These are phyloP conservation scores for Torymus auratus DNA, from an alignment of 2,888 invertebrate genomes.

Conservation along the genomic window DNA sequence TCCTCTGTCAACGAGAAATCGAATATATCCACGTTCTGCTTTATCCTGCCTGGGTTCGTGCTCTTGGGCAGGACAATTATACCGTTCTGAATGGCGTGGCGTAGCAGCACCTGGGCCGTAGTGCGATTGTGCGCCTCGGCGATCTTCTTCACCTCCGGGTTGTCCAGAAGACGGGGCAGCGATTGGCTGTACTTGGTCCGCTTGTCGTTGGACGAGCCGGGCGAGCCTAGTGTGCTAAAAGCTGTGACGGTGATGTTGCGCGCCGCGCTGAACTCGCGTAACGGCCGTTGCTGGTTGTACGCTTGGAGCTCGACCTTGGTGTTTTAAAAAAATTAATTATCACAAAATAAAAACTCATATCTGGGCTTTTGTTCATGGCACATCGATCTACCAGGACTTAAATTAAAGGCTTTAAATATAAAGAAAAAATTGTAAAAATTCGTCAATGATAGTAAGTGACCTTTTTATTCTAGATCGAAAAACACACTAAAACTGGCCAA, in stretches of 20 bases:
- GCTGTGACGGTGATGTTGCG: conserved; percentile 84
- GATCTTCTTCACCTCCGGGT: conserved; percentile 80
- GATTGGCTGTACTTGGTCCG: conserved; percentile 68
- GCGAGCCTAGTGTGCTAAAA: conserved; percentile 84
- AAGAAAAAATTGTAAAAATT: too few relatives aligned
- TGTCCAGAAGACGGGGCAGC: conserved; percentile 77
- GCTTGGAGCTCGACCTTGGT: conserved; percentile 84
- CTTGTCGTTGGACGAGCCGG: conserved; percentile 80
- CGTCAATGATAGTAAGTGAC: too few relatives aligned
- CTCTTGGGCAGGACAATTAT: conserved; percentile 89
- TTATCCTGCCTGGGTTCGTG: conserved; percentile 82
- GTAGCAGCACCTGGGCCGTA: conserved; percentile 85
- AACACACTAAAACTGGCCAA: too few relatives aligned
- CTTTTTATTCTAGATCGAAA: too few relatives aligned
- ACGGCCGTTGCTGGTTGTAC: conserved; percentile 84
- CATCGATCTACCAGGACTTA: too few relatives aligned
- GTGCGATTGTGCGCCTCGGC: conserved; percentile 81
- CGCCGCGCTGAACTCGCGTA: conserved; percentile 82
- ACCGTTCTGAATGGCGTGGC: conserved; percentile 83
- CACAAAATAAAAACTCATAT: too few relatives aligned
- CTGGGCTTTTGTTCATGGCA: too few relatives aligned
- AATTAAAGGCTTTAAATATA: too few relatives aligned
- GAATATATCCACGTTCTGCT: conserved; percentile 84
- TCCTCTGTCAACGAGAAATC: conserved; percentile 80
- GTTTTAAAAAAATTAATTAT: background rate